Conservation (phyloP, 1,140 invertebrate species). For the Dolichoris vasculosae region DNA sequence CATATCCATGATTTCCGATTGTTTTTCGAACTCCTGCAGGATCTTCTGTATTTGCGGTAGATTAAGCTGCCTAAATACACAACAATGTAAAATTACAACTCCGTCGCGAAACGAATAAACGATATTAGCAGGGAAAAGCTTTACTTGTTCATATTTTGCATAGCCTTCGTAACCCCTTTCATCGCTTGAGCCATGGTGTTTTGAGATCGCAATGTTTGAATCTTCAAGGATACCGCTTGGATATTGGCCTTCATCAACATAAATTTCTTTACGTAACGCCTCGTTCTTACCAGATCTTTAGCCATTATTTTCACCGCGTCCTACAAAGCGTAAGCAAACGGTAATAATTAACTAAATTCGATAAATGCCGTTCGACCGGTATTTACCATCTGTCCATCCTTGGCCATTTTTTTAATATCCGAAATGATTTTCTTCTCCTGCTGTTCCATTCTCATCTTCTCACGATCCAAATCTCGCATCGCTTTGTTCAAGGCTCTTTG, state of each 20-base stretch:
- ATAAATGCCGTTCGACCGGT: slow-evolving; percentile 9
- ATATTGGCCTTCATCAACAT: slow-evolving; percentile 99
- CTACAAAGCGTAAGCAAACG: slow-evolving; percentile 73
- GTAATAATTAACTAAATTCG: too few relatives aligned
- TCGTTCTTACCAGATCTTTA: slow-evolving; percentile 97
- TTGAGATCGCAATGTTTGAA: slow-evolving; percentile 98
- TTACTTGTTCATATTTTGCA: slow-evolving; percentile 98
- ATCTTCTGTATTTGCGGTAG: slow-evolving; percentile 99
- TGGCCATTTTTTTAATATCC: slow-evolving; percentile 99
- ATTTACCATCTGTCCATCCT: slow-evolving; percentile 97
- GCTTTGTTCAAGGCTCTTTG: slow-evolving; percentile 99
- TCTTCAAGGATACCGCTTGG: slow-evolving; percentile 98
- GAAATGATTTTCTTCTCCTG: slow-evolving; percentile 99
- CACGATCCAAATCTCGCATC: slow-evolving; percentile 96
- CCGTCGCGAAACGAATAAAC: slow-evolving; percentile 21
- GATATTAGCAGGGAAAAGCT: slow-evolving; percentile 39
- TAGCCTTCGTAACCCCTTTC: slow-evolving; percentile 98
- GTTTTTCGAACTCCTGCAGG: slow-evolving; percentile 99
- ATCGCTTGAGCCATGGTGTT: slow-evolving; percentile 99
- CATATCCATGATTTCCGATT: slow-evolving; percentile 99
- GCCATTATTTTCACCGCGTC: slow-evolving; percentile 99
- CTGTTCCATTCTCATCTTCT: slow-evolving; percentile 96
- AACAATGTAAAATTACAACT: slow-evolving; percentile 10
- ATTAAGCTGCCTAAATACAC: slow-evolving; percentile 86
- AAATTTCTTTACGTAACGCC: slow-evolving; percentile 97